phyloP scores from a whole-genome alignment of 2,888 invertebrate species.

The Diaphora mendica region DNA sequence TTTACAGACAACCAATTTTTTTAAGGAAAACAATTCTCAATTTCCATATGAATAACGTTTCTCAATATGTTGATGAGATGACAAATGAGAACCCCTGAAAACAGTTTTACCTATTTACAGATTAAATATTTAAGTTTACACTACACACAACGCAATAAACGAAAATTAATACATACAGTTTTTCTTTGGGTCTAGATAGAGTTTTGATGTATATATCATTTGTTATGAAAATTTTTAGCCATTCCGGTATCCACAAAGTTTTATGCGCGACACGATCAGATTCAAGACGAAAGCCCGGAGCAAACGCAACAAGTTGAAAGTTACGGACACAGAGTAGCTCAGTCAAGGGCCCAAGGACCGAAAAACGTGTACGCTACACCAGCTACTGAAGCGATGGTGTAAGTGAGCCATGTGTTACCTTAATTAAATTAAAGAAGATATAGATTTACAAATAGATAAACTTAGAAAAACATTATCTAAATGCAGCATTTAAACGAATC shows the following conservation, averaged over 20 bases:
- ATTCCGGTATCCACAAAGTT: slow-evolving; percentile 79
- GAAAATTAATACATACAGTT: too few species aligned
- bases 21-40: not conserved
- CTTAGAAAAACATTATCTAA: not conserved
- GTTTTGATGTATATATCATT: not conserved
- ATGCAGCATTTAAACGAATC: not conserved
- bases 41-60: too few species aligned
- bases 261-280: slow-evolving; percentile 77
- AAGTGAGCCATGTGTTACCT: slow-evolving; percentile 30
- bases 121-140: too few species aligned
- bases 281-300: slow-evolving; percentile 63
- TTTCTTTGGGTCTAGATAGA: too few species aligned
- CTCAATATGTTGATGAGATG: too few species aligned
- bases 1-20: too few species aligned
- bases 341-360: slow-evolving; percentile 76
- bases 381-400: slow-evolving; percentile 75
- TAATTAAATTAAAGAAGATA: not conserved
- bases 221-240: slow-evolving; percentile 49
- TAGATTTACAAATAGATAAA: not conserved
- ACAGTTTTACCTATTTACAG: too few species aligned
- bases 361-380: slow-evolving; percentile 71
- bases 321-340: slow-evolving; percentile 72
- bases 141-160: too few species aligned
- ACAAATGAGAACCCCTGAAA: too few species aligned
- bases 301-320: slow-evolving; percentile 66